These are phyloP conservation scores for Lingula anatina DNA, from an alignment of 2,888 invertebrate species.

Conservation along the genomic window DNA sequence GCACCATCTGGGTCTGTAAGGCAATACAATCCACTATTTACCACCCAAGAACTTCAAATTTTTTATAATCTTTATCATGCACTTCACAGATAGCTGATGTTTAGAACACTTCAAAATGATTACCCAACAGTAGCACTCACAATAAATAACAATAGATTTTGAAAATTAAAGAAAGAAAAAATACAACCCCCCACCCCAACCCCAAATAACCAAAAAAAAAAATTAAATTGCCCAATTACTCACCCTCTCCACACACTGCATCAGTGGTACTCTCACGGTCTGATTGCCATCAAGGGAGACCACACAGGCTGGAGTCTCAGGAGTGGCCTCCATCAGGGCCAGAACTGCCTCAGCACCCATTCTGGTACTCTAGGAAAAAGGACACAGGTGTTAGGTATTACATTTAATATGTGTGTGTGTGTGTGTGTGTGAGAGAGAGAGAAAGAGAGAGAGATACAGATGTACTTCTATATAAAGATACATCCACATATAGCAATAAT, in stretches of 20 bases:
- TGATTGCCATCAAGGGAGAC: slow-evolving; percentile 95
- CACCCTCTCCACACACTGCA: slow-evolving; percentile 86
- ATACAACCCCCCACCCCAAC: not conserved
- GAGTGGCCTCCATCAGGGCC: slow-evolving; percentile 92
- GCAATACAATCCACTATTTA: too few relatives aligned
- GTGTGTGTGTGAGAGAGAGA: too few relatives aligned
- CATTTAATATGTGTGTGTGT: too few relatives aligned
- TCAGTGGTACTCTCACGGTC: slow-evolving; percentile 89
- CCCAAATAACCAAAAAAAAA: not conserved
- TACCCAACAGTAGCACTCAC: too few relatives aligned
- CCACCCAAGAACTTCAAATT: too few relatives aligned
- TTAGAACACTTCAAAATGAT: too few relatives aligned
- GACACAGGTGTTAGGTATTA: not conserved
- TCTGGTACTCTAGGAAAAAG: slow-evolving; percentile 56
- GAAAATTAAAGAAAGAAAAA: too few relatives aligned
- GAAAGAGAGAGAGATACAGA: not conserved
- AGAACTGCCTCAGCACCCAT: slow-evolving; percentile 99
- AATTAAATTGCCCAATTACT: slow-evolving; percentile 4
- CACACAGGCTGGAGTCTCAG: slow-evolving; percentile 82
- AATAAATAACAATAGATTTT: too few relatives aligned
- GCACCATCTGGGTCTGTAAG: slow-evolving; percentile 75
- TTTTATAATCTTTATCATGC: too few relatives aligned
- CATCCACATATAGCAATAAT: too few relatives aligned
- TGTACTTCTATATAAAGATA: too few relatives aligned
- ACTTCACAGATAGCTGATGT: too few relatives aligned